phyloP scores from a whole-genome alignment of 2,888 invertebrate genomes.

The Penaeus monodon region DNA sequence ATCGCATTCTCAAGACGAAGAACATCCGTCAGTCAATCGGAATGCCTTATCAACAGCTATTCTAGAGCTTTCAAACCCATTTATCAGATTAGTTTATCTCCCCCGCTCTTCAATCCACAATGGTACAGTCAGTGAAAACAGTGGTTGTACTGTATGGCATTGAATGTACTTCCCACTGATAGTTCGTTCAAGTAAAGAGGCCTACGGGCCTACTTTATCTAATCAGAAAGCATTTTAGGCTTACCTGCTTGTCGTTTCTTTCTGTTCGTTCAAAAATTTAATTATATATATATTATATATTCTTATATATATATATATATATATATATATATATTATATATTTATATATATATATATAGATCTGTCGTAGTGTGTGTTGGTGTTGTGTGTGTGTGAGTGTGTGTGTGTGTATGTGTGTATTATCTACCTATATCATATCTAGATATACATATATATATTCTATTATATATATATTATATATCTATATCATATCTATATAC shows the following conservation, averaged over 20 bases:
- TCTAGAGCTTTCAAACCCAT: no score
- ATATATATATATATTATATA: conserved; percentile 16
- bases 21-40: neutral
- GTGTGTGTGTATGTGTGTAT: no score
- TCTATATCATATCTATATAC: conserved; percentile 1
- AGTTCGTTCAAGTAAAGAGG: no score
- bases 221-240: no score
- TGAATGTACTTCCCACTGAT: no score
- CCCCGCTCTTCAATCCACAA: no score
- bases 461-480: neutral
- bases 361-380: neutral
- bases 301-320: neutral
- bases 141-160: no score
- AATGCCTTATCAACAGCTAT: neutral
- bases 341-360: conserved; percentile 9
- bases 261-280: neutral
- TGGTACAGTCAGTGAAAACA: no score
- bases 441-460: conserved; percentile 6
- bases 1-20: neutral
- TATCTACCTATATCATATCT: neutral
- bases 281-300: no score
- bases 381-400: neutral
- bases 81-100: no score
- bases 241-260: no score
- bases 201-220: no score